Evolutionary conservation across 2,797 vertebrate genomes (phyloP), one percentile per base, ranked within the genome.

Genomic region (Chaetophractus vellerosus): DNA sequence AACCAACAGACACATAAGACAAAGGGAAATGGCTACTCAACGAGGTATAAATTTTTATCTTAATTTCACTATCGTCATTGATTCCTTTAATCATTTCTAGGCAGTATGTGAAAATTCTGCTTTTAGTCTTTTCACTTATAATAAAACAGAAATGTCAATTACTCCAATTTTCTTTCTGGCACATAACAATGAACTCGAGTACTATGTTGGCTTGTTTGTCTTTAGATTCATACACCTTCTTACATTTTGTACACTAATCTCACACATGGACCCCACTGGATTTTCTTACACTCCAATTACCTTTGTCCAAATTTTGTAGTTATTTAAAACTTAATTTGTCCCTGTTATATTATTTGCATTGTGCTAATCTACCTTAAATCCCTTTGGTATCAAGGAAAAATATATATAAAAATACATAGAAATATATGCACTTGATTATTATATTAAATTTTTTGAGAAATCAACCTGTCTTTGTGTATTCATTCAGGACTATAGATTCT

Each of bases 271-370:
- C 18, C 28, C 63, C 28, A 7, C 0, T 63, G 24, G 24, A 50
- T 78, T 95, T 90, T 72, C n/a, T 78, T 52, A 38, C 12, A 9
- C 36, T 89, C 50, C 11, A 69, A 83, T 82, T 82, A 12, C 19
- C 23, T 93, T 61, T 61, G 55, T 16, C 33, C 55, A 23, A 38
- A 61, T n/a, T 83, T 85, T 1, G 6, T n/a, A 71, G 45, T 81
- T 88, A 83, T 72, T 90, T 78, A 48, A 74, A 84, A 84, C 81
- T 84, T 48, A 66, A 74, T 66, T 79, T 72, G 92, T 74, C 28
- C 68, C 79, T 68, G 21, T 41, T 91, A 5, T 28, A 26, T 57
- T 69, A 31, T 79, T 76, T 93, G 28, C 74, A 26, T 28, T 81
- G 50, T 28, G 66, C 63, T 66, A 33, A 81, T 21, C 48, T 84